Evolutionary conservation across 37 sponge, comb jelly and placozoan species (phyloP).

Genomic region (Beroe ovata): DNA sequence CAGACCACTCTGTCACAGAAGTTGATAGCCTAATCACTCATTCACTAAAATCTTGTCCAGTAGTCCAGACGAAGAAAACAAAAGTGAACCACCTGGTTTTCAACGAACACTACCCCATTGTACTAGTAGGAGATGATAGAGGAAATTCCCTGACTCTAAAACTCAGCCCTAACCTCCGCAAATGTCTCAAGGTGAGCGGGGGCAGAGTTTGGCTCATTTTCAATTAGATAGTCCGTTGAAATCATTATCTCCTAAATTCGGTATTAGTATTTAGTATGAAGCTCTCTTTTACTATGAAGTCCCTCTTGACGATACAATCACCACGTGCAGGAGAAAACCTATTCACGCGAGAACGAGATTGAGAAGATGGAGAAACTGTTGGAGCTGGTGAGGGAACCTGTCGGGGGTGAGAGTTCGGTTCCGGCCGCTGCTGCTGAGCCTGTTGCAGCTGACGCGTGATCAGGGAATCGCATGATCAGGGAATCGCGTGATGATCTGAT

Average conservation of each 20-base stretch:
- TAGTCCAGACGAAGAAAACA: constrained; percentile 86
- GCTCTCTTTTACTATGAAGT: no score
- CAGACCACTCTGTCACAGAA: no score
- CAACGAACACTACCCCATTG: constrained; percentile 83
- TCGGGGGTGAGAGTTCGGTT: not conserved
- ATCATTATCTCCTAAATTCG: no score
- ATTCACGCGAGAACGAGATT: constrained; percentile 75
- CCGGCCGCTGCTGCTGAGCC: no score
- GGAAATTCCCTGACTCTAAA: constrained; percentile 79
- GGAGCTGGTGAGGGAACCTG: constrained; percentile 76
- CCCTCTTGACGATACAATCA: no score
- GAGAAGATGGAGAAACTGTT: constrained; percentile 91
- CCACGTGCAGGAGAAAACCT: constrained; percentile 77
- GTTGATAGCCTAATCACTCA: no score
- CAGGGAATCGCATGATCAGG: no score
- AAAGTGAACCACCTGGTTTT: constrained; percentile 87
- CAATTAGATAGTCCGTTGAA: no score
- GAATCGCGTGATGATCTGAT: no score
- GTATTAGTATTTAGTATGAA: no score
- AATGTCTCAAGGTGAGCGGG: constrained; percentile 71
- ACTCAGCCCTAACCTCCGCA: constrained; percentile 90
- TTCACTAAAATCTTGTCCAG: constrained; percentile 64
- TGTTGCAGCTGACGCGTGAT: no score
- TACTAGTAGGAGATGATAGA: constrained; percentile 90
- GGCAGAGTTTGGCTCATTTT: no score